Evolutionary conservation across 1,140 invertebrate species (phyloP).

Genomic region (Heliconius nattereri): DNA sequence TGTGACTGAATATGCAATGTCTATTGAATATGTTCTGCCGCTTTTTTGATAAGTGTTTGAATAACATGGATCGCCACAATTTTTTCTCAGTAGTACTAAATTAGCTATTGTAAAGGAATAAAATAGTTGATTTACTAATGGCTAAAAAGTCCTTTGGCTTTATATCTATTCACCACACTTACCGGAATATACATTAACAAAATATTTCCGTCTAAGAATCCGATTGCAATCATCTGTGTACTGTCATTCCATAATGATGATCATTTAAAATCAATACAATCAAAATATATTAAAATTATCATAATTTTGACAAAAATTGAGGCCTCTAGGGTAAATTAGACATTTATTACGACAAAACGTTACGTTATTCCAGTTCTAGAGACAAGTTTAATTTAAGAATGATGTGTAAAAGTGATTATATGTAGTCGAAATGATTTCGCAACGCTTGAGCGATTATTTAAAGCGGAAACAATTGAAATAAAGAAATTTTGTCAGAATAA

Average conservation of each 20-base stretch:
- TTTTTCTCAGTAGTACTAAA: too few relatives aligned
- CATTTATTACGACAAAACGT: not conserved
- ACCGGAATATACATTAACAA: not conserved
- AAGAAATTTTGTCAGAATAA: conserved; percentile 41
- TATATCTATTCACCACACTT: too few relatives aligned
- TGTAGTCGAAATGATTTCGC: conserved; percentile 17
- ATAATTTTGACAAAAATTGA: not conserved
- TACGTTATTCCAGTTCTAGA: not conserved
- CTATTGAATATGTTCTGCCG: too few relatives aligned
- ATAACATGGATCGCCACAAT: too few relatives aligned
- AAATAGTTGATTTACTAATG: too few relatives aligned
- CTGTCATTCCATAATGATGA: conserved; percentile 35
- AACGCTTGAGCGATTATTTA: conserved; percentile 60
- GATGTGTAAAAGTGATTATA: not conserved
- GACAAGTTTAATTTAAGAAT: conserved; percentile 17
- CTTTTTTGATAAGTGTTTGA: too few relatives aligned
- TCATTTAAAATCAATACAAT: conserved; percentile 33
- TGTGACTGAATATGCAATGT: too few relatives aligned
- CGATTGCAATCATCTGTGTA: conserved; percentile 34
- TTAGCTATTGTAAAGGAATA: too few relatives aligned
- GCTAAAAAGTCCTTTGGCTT: too few relatives aligned
- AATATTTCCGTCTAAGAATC: conserved; percentile 30
- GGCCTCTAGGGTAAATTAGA: not conserved
- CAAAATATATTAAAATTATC: conserved; percentile 27
- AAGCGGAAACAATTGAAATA: conserved; percentile 46